A percentile compares a stretch with the other conserved stretches of the same genome.
Evolutionary conservation across 2,888 invertebrate species (phyloP).

Genomic region (Microchrysa polita): DNA sequence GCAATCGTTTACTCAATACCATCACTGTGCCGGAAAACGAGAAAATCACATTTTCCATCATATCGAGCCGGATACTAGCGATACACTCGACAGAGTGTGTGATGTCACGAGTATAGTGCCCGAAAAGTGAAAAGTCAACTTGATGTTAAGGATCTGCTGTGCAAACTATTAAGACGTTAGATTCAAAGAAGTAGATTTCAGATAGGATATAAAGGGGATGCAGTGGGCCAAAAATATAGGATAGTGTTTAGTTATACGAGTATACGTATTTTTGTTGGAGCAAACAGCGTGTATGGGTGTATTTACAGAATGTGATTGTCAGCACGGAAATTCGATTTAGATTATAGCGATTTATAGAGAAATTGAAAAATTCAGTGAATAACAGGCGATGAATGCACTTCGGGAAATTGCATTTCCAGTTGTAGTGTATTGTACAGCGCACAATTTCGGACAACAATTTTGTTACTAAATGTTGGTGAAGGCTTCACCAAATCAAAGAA

Average conservation of each 20-base stretch:
- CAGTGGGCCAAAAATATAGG: not conserved
- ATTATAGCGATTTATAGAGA: not conserved
- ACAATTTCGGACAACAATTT: too few species aligned
- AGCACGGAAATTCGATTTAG: conserved; percentile 20
- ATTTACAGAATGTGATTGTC: conserved; percentile 9
- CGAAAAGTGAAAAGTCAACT: conserved; percentile 31
- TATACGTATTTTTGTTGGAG: not conserved
- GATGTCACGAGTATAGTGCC: not conserved
- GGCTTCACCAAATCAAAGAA: too few species aligned
- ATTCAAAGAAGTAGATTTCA: not conserved
- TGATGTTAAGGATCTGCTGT: conserved; percentile 17
- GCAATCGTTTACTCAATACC: conserved; percentile 14
- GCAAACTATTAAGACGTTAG: conserved; percentile 31
- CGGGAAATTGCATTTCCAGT: too few species aligned
- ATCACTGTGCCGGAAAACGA: conserved; percentile 18
- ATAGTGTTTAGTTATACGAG: not conserved
- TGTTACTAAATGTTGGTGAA: too few species aligned
- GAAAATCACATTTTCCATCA: conserved; percentile 36
- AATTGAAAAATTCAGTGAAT: conserved; percentile 17
- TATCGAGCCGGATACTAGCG: conserved; percentile 27
- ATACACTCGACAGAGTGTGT: conserved; percentile 2
- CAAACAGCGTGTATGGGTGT: not conserved
- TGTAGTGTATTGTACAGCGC: too few species aligned
- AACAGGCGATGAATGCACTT: not conserved
- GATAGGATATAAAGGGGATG: too few species aligned